Evolutionary conservation across 2,113 vertebrate genomes (phyloP).

Genomic region (Lipotes vexillifer): DNA sequence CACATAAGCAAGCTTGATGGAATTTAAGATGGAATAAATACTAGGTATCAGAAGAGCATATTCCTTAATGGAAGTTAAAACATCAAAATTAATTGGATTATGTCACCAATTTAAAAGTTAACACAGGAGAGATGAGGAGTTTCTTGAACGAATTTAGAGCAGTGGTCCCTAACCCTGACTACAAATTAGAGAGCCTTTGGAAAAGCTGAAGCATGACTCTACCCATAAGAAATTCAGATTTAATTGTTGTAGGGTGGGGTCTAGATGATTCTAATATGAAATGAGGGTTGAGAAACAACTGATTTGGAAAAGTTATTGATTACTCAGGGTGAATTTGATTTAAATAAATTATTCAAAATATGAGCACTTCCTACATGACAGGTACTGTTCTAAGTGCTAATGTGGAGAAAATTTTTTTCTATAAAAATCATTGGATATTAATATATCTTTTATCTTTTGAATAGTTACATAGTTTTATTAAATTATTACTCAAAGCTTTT

Average conservation of each 20-base stretch:
- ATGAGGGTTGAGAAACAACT: neutral
- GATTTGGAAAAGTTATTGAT: neutral
- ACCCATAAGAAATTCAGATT: neutral
- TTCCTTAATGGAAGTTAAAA: conserved; percentile 22
- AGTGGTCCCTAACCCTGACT: neutral
- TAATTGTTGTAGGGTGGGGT: neutral
- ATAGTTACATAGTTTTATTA: conserved; percentile 34
- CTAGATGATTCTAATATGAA: neutral
- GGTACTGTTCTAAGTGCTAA: conserved; percentile 3
- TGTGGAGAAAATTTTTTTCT: neutral
- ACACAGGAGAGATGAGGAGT: neutral
- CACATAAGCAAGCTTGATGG: neutral
- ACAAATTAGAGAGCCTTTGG: conserved; percentile 9
- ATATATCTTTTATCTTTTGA: conserved; percentile 10
- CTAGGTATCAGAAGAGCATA: neutral
- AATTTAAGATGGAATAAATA: conserved; percentile 25
- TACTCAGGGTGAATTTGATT: neutral
- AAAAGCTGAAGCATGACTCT: neutral
- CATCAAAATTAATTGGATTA: neutral
- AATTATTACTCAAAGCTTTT: conserved; percentile 39
- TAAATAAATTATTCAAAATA: conserved; percentile 41
- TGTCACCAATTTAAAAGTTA: conserved; percentile 21
- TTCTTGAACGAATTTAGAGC: conserved; percentile 9
- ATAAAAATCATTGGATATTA: conserved; percentile 37
- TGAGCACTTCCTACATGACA: neutral